Evolutionary conservation across 2,797 vertebrate species (phyloP).

Genomic region (Hyperoplus immaculatus): DNA sequence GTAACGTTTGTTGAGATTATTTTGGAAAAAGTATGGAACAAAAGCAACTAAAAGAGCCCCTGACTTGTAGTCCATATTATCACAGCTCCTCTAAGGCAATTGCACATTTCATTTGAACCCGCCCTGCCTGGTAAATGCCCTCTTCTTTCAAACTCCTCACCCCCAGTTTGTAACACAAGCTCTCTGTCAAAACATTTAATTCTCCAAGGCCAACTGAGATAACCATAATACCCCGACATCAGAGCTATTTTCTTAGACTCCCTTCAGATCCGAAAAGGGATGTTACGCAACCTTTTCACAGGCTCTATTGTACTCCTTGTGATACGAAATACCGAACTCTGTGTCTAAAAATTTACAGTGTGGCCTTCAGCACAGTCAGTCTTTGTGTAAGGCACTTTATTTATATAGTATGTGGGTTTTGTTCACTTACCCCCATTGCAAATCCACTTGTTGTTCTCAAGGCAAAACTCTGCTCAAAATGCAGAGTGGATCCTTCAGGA

Average conservation of each 20-base stretch:
- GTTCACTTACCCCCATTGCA: conserved; percentile 85
- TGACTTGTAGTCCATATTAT: neutral
- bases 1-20: too few relatives aligned
- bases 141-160: neutral
- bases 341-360: neutral
- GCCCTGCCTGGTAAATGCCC: neutral
- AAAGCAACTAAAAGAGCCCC: neutral
- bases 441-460: conserved; percentile 88
- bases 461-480: conserved; percentile 89
- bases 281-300: conserved; percentile 17
- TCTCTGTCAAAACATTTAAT: neutral
- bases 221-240: neutral
- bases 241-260: conserved; percentile 5
- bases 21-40: neutral
- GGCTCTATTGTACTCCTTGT: neutral
- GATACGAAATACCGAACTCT: neutral
- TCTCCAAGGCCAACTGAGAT: neutral
- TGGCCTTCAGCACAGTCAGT: neutral
- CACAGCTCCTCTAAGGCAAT: neutral
- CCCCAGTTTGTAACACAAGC: neutral
- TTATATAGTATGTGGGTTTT: neutral
- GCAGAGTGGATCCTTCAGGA: conserved; percentile 82
- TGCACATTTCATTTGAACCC: neutral
- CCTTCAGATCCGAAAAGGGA: conserved; percentile 1
- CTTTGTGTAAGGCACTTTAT: neutral